Percentiles rank a stretch among this genome's conserved stretches.
phyloP scores from a whole-genome alignment of 2,113 vertebrate genomes.

The Gopherus flavomarginatus region DNA sequence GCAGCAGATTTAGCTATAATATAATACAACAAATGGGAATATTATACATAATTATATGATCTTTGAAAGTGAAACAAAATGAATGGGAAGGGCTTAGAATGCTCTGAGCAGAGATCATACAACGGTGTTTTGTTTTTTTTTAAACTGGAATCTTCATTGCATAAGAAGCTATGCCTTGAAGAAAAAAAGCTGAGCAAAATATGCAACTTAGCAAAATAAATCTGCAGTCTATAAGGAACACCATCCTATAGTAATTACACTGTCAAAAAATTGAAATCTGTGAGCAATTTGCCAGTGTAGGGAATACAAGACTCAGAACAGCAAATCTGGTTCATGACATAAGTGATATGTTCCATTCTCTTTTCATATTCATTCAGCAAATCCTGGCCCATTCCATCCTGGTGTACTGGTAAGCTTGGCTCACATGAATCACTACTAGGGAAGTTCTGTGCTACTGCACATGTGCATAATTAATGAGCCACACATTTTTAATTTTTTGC shows the following conservation, averaged over 20 bases:
- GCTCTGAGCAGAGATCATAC: neutral
- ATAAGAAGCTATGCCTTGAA: neutral
- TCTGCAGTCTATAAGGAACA: neutral
- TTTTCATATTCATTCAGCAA: neutral
- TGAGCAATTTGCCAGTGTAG: neutral
- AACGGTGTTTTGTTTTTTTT: neutral
- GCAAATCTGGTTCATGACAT: neutral
- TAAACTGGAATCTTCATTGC: neutral
- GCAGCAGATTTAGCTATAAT: conserved; percentile 17
- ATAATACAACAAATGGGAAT: conserved; percentile 22
- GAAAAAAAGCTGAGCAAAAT: neutral
- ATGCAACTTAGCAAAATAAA: neutral
- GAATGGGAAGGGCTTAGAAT: neutral
- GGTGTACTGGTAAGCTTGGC: neutral
- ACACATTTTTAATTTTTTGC: too few relatives aligned
- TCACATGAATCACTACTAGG: neutral
- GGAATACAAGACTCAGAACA: neutral
- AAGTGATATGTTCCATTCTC: neutral
- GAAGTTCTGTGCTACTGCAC: too few relatives aligned
- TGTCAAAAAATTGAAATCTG: neutral
- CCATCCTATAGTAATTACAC: accelerated
- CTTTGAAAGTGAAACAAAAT: conserved; percentile 46
- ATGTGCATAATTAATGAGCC: too few relatives aligned
- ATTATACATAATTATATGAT: neutral
- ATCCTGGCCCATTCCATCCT: neutral